Evolutionary conservation across 2,888 invertebrate species (phyloP).

Genomic region (Callimorpha dominula): DNA sequence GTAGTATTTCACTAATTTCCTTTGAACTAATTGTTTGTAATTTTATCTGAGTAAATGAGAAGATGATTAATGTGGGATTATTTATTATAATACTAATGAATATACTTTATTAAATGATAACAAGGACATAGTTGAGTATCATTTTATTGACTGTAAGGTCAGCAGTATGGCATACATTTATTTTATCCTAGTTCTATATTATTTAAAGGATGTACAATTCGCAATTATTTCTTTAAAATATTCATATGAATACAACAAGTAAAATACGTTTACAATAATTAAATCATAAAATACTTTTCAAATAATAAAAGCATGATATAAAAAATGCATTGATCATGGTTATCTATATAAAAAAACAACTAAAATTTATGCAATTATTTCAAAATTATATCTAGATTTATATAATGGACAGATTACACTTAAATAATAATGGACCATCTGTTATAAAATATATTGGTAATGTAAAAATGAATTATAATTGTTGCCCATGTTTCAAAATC

Average conservation of each 20-base stretch:
- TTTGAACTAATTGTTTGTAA: not conserved
- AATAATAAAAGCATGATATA: conserved; percentile 33
- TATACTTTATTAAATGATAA: not conserved
- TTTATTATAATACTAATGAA: not conserved
- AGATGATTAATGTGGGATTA: not conserved
- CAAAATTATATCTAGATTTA: conserved; percentile 16
- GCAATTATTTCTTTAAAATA: conserved; percentile 32
- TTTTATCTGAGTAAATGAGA: too few relatives aligned
- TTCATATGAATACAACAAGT: conserved; percentile 40
- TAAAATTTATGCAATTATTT: conserved; percentile 14
- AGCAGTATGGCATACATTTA: conserved; percentile 69
- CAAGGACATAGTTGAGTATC: conserved; percentile 56
- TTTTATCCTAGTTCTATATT: conserved; percentile 57
- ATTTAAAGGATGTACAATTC: conserved; percentile 50
- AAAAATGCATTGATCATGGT: conserved; percentile 42
- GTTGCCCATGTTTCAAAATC: conserved; percentile 48
- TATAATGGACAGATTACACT: conserved; percentile 43
- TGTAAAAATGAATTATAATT: conserved; percentile 30
- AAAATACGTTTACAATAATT: conserved; percentile 36
- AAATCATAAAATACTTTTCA: conserved; percentile 29
- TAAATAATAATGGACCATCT: conserved; percentile 38
- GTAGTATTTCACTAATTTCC: too few relatives aligned
- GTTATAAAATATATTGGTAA: conserved; percentile 29
- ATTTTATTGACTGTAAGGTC: conserved; percentile 67
- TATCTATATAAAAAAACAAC: conserved; percentile 25